A percentile compares a stretch with the other conserved stretches of the same genome.
Conservation (phyloP, 2,797 vertebrate species). For the Cichlasoma orientale region DNA sequence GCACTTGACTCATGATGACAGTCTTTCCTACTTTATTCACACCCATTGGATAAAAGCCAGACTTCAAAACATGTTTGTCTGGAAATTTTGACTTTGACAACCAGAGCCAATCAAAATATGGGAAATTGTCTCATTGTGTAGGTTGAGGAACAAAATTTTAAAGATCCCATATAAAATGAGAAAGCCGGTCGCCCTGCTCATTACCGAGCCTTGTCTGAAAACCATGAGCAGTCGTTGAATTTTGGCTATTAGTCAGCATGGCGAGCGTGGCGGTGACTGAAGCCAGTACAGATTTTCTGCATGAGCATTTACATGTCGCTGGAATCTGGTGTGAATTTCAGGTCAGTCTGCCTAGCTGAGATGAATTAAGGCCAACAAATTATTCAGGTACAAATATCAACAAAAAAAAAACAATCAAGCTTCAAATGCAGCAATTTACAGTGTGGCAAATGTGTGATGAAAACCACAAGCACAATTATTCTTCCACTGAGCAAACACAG, state of each 20-base stretch:
- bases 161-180: background rate
- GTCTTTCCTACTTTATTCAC: background rate
- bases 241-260: background rate
- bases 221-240: background rate
- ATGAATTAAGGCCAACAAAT: background rate
- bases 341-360: background rate
- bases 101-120: background rate
- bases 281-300: background rate
- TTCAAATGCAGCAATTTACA: conserved; percentile 9
- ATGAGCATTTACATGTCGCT: background rate
- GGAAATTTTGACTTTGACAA: background rate
- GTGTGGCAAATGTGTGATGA: conserved; percentile 2
- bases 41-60: background rate
- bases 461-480: conserved; percentile 8
- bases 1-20: background rate
- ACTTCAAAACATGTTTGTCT: background rate
- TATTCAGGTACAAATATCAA: background rate
- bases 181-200: background rate
- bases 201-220: background rate
- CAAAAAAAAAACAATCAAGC: background rate
- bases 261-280: background rate
- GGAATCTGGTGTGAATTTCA: conserved; percentile 5
- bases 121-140: background rate
- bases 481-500: conserved; percentile 15
- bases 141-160: background rate